phyloP scores from a whole-genome alignment of 2,888 invertebrate species.

The Meta bourneti region DNA sequence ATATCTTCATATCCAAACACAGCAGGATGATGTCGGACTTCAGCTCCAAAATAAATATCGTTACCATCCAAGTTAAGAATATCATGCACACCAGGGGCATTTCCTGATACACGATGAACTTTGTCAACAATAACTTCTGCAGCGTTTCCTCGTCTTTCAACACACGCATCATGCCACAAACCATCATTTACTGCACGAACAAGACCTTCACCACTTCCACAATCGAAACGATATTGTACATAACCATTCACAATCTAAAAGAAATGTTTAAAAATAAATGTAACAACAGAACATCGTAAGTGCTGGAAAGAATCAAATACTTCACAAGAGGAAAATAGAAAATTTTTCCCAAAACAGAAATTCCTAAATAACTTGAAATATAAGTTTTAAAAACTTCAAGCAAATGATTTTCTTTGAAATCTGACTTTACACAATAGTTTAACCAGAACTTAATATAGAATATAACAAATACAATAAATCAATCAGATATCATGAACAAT shows the following conservation, averaged over 20 bases:
- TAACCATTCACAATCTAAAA: constrained; percentile 88
- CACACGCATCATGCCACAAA: constrained; percentile 88
- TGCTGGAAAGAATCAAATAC: too few relatives aligned
- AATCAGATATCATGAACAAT: too few relatives aligned
- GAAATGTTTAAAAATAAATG: constrained; percentile 1
- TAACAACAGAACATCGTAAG: constrained; percentile 2
- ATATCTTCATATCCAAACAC: constrained; percentile 85
- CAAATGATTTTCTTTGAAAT: background rate
- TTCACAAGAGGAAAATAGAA: too few relatives aligned
- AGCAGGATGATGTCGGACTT: constrained; percentile 82
- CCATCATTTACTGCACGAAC: constrained; percentile 91
- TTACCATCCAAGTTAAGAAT: constrained; percentile 89
- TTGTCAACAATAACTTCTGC: constrained; percentile 90
- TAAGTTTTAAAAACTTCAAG: background rate
- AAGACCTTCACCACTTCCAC: constrained; percentile 93
- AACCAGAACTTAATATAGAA: too few relatives aligned
- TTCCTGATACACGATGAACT: constrained; percentile 85
- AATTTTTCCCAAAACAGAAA: background rate
- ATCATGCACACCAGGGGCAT: constrained; percentile 88
- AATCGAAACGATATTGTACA: constrained; percentile 93
- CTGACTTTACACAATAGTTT: too few relatives aligned
- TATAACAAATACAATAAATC: too few relatives aligned
- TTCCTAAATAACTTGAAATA: background rate
- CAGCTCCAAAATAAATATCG: constrained; percentile 81
- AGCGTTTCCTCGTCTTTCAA: constrained; percentile 90